Conservation (phyloP, 2,888 invertebrate species). For the Mimumesa dahlbomi region DNA sequence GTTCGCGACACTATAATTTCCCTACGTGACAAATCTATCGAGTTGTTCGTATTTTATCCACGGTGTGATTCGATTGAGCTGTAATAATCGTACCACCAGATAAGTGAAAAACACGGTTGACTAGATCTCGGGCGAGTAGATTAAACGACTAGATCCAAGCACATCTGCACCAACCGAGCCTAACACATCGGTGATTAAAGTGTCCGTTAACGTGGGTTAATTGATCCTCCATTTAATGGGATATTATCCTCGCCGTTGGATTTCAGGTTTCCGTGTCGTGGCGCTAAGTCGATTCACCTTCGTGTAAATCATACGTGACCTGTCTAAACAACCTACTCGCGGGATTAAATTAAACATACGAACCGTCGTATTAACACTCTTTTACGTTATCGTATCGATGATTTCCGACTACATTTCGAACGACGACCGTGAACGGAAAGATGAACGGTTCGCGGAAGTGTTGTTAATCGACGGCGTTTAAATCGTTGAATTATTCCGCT, state of each 20-base stretch:
- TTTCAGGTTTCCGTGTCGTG: slow-evolving; percentile 45
- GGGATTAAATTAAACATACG: too few species aligned
- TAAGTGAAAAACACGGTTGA: slow-evolving; percentile 6
- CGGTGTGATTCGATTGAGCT: too few species aligned
- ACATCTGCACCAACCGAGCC: not conserved
- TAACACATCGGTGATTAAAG: slow-evolving; percentile 60
- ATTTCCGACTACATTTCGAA: too few species aligned
- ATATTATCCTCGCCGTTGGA: slow-evolving; percentile 42
- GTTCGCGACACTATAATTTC: too few species aligned
- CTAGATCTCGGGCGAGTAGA: slow-evolving; percentile 32
- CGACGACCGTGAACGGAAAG: slow-evolving; percentile 39
- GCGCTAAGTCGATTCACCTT: too few species aligned
- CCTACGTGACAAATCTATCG: too few species aligned
- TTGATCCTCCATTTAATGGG: slow-evolving; percentile 62
- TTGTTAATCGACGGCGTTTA: not conserved
- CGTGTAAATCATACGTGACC: too few species aligned
- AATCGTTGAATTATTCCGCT: not conserved
- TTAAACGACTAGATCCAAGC: slow-evolving; percentile 35
- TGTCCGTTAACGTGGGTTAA: slow-evolving; percentile 68
- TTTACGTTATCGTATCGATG: too few species aligned
- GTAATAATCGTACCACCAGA: not conserved
- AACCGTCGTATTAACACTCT: too few species aligned
- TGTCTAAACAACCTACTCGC: too few species aligned
- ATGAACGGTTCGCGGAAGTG: not conserved
- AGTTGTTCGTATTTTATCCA: too few species aligned